These are phyloP conservation scores for Tenualosa thibaudeaui DNA, from an alignment of 2,797 vertebrate genomes.

Conservation along the genomic window DNA sequence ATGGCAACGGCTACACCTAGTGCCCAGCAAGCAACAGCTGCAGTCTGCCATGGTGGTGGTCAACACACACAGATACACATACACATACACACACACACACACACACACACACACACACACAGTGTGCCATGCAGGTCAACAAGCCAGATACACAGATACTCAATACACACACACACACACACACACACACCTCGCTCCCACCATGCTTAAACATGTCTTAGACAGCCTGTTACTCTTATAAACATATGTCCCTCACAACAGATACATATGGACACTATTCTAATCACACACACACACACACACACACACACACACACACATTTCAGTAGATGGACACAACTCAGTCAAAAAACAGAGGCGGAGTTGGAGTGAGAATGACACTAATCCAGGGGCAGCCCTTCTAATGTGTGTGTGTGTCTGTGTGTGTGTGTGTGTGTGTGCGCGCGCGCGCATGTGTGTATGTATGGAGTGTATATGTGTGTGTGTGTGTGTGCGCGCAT, in stretches of 20 bases:
- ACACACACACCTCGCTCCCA: neutral
- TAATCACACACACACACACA: neutral
- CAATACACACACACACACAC: slow-evolving; percentile 25
- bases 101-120: slow-evolving; percentile 12
- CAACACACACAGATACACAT: neutral
- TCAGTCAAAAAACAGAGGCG: neutral
- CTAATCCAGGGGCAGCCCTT: too few species aligned
- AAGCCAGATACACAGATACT: neutral
- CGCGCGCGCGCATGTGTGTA: too few species aligned
- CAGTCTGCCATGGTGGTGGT: neutral
- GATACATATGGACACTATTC: neutral
- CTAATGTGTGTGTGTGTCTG: too few species aligned
- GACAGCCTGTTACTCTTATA: neutral
- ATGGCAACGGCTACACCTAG: slow-evolving; percentile 15
- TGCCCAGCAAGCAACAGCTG: slow-evolving; percentile 11
- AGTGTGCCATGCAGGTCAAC: neutral
- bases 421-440: too few species aligned
- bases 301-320: slow-evolving; percentile 24
- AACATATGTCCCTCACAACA: neutral
- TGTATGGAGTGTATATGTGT: neutral
- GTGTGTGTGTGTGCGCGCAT: slow-evolving; percentile 12
- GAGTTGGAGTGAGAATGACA: too few species aligned
- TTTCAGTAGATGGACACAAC: slow-evolving; percentile 48
- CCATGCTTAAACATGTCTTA: neutral
- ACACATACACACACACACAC: neutral